phyloP scores from a whole-genome alignment of 2,113 vertebrate genomes.

The Condylura cristata region DNA sequence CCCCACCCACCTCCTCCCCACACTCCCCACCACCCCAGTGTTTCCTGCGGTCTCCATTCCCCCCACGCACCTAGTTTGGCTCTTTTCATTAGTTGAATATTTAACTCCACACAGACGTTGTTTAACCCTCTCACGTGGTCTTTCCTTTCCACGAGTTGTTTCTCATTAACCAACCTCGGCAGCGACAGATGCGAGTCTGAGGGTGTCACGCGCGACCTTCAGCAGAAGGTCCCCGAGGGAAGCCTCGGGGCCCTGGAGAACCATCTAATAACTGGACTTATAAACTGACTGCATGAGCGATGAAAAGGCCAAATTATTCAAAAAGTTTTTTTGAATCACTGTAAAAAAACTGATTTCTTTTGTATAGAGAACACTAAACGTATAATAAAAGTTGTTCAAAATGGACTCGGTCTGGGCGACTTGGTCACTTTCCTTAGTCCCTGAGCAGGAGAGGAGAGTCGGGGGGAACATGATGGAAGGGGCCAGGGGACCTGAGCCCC shows the following conservation, averaged over 20 bases:
- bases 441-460: not conserved
- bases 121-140: conserved; percentile 76
- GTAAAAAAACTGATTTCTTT: conserved; percentile 85
- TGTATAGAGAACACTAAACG: conserved; percentile 90
- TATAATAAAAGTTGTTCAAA: conserved; percentile 88
- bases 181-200: conserved; percentile 73
- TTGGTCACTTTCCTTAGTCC: conserved; percentile 10
- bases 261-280: conserved; percentile 81
- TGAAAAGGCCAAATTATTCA: conserved; percentile 85
- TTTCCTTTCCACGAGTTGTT: conserved; percentile 61
- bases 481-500: not conserved
- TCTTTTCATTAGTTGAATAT: conserved; percentile 73
- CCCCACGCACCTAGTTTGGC: not conserved
- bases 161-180: conserved; percentile 79
- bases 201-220: conserved; percentile 70
- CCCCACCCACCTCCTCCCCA: not conserved
- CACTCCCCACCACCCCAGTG: not conserved
- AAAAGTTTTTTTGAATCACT: conserved; percentile 85
- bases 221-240: too few relatives aligned
- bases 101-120: conserved; percentile 60
- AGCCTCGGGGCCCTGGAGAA: conserved; percentile 72
- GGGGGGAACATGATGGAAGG: not conserved
- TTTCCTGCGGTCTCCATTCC: not conserved
- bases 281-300: conserved; percentile 86
- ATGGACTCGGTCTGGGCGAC: not conserved